phyloP scores from a whole-genome alignment of 2,113 vertebrate species.

The Leptobrachium leishanense region DNA sequence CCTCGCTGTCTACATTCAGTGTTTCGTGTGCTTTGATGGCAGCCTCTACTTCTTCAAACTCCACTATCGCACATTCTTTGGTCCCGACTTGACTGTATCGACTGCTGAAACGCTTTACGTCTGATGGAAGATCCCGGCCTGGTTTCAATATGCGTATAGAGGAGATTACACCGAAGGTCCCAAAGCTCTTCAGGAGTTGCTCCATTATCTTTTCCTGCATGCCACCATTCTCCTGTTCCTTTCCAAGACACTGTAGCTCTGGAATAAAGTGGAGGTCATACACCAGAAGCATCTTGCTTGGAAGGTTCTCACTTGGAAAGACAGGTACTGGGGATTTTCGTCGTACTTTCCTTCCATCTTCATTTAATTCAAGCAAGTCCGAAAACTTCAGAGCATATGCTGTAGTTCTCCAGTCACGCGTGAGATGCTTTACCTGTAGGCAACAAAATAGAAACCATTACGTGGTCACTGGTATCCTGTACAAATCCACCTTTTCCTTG shows the following conservation, averaged over 20 bases:
- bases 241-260: constrained; percentile 65
- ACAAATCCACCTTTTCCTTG: no score
- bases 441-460: no score
- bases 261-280: constrained; percentile 82
- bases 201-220: constrained; percentile 89
- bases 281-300: constrained; percentile 90
- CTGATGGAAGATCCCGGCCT: constrained; percentile 85
- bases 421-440: constrained; percentile 90
- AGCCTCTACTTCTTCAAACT: constrained; percentile 94
- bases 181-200: constrained; percentile 88
- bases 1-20: constrained; percentile 65
- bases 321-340: constrained; percentile 82
- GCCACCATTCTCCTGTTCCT: constrained; percentile 64
- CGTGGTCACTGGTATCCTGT: no score
- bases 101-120: constrained; percentile 85
- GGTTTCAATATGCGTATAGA: constrained; percentile 90
- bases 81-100: constrained; percentile 83
- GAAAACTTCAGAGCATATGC: constrained; percentile 88
- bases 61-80: constrained; percentile 89
- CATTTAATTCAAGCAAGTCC: constrained; percentile 80
- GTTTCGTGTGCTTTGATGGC: constrained; percentile 85
- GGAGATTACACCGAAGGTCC: constrained; percentile 82
- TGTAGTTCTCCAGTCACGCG: constrained; percentile 94
- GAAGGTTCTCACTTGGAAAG: constrained; percentile 89
- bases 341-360: constrained; percentile 88